Base-by-base conservation (phyloP, 2,797 vertebrate genomes). In the Lemur catta region DNA sequence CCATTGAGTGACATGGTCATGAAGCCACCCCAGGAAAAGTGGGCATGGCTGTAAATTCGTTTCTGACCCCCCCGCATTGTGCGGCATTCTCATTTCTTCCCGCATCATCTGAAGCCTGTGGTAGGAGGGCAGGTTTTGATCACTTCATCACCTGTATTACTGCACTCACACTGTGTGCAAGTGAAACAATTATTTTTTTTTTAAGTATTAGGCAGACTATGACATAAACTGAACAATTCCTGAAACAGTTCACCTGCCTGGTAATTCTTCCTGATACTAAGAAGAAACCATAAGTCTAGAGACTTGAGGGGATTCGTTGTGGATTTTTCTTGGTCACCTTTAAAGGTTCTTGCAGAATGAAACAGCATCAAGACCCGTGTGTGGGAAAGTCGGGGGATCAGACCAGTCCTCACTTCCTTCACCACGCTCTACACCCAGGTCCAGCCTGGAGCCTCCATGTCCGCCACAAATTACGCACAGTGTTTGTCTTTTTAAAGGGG, bases 1-100 rank as follows among this genome's bases (percentile, higher is more conserved):
- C 61, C 17, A 0, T 10, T 6, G 13, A n/a, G 28, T 1, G 28
- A 33, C 26, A 22, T 0, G 0, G 0, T 72, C 28, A 6, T 35
- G 17, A 43, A 90, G 71, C 61, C 50, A 18, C 28, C 10, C 17
- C 6, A 20, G n/a, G 52, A 30, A 18, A 17, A 52, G 33, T 26
- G 7, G 24, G 9, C 69, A 28, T 11, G 0, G 24, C 57, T 33
- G 3, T 72, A 12, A 14, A 10, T n/a, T 13, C 6, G 4, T 4
- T 43, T 17, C 26, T 2, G 30, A 43, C 22, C 11, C 1, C 1
- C 20, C 1, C 2, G 2, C 15, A 4, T 2, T 17, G 22, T 63
- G 50, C 6, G 28, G 22, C 24, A 5, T 22, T 55, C 38, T 38
- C 4, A 1, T 46, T 67, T 18, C 59, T 43, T 30, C 6, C 24